Evolutionary conservation across 1,140 invertebrate genomes (phyloP).

Genomic region (Euura lappo): DNA sequence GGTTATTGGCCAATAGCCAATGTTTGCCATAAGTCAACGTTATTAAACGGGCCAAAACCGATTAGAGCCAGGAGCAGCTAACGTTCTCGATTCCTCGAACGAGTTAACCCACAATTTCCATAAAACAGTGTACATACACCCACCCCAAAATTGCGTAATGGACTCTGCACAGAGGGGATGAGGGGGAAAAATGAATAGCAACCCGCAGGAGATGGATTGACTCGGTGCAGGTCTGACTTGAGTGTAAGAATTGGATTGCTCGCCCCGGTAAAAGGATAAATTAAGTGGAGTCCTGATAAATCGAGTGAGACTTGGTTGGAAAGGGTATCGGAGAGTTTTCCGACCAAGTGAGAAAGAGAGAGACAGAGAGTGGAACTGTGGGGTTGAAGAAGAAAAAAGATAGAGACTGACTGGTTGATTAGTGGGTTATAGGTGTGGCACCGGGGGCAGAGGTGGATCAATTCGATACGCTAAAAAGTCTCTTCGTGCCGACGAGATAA

Average conservation of each 20-base stretch:
- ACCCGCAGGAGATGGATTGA: not conserved
- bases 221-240: not conserved
- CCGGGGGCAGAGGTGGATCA: not conserved
- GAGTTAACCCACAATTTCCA: no score
- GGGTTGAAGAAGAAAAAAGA: no score
- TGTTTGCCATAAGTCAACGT: conserved; percentile 1
- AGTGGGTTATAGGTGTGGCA: not conserved
- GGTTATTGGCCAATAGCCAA: not conserved
- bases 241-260: conserved; percentile 1
- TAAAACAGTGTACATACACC: no score
- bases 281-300: conserved; percentile 7
- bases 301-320: not conserved
- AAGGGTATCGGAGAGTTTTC: not conserved
- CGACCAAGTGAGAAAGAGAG: not conserved
- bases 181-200: no score
- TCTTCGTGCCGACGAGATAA: no score
- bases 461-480: no score
- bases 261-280: not conserved
- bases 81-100: no score
- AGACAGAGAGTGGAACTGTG: not conserved
- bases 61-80: not conserved
- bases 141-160: no score
- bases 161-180: no score
- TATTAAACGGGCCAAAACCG: not conserved
- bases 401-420: not conserved